Base-by-base conservation (phyloP, 2,797 vertebrate genomes). In the Saxicola maurus region DNA sequence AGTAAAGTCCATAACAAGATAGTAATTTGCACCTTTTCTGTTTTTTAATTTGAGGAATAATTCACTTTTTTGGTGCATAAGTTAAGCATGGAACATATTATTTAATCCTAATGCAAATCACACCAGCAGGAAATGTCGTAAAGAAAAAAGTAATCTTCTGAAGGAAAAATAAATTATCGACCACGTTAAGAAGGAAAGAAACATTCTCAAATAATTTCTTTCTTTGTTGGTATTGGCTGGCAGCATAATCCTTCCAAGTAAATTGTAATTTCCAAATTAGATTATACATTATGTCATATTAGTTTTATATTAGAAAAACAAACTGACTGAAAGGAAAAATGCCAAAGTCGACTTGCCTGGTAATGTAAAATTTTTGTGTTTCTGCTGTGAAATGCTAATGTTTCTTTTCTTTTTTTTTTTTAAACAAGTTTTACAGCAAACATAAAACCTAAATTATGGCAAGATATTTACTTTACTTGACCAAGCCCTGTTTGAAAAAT, bases 271-370 rank as follows among this genome's bases (percentile, higher is more conserved):
- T 98, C 97, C 97, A 98, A 98, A 98, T 98, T 98, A 98, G 97
- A 98, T 98, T 98, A 97, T 97, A 97, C 97, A 97, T 98, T 98
- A 98, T 98, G 97, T 98, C 97, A 98, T 98, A 98, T 98, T 98
- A 98, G 97, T 97, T 97, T 97, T 98, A 97, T 98, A 97, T 98
- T 98, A 97, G 96, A 97, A 97, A 98, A 98, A 97, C 97, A 98
- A 97, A 97, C 97, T 96, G 96, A 95, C 95, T 97, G 96, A 97
- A 97, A 97, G 96, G 95, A 96, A 96, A 96, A 96, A 95, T 92
- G 96, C 97, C 97, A 97, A 97, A 96, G 92, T 89, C 37, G 95
- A 96, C 96, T 95, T 92, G 95, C 92, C 12, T 84, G 11, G 90
- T 86, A 96, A 96, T 49, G 90, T 96, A 93, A 90, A 95, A 92